Evolutionary conservation across 2,888 invertebrate species (phyloP).

Genomic region (Rhamphomyia laevipes): DNA sequence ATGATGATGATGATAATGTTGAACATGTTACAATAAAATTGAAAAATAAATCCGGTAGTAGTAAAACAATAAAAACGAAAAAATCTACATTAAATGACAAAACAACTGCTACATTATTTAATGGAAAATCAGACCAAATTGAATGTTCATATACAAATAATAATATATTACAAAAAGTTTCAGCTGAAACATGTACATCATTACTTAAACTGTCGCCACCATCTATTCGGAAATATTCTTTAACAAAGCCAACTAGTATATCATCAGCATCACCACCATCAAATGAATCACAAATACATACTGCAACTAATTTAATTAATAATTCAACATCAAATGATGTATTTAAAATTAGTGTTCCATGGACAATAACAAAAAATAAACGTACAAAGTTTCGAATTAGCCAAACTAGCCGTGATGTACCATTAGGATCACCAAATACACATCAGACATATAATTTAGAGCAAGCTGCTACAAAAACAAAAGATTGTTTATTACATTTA

Average conservation of each 20-base stretch:
- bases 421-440: constrained; percentile 48
- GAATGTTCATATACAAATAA: constrained; percentile 5
- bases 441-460: constrained; percentile 42
- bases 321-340: no score
- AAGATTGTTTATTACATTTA: constrained; percentile 62
- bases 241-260: no score
- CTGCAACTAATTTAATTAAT: not conserved
- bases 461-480: constrained; percentile 55
- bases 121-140: not conserved
- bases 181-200: not conserved
- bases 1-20: not conserved
- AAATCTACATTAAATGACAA: not conserved
- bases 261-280: constrained; percentile 13
- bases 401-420: constrained; percentile 59
- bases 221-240: constrained; percentile 5
- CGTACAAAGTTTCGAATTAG: constrained; percentile 54
- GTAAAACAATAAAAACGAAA: no score
- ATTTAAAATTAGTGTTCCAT: constrained; percentile 1
- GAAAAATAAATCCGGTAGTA: no score
- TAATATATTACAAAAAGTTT: not conserved
- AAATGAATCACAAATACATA: not conserved
- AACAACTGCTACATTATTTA: not conserved
- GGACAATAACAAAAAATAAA: constrained; percentile 34
- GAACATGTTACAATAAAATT: not conserved
- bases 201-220: constrained; percentile 6